Base-by-base conservation (phyloP, 2,888 invertebrate genomes). In the Bombyx huttoni region DNA sequence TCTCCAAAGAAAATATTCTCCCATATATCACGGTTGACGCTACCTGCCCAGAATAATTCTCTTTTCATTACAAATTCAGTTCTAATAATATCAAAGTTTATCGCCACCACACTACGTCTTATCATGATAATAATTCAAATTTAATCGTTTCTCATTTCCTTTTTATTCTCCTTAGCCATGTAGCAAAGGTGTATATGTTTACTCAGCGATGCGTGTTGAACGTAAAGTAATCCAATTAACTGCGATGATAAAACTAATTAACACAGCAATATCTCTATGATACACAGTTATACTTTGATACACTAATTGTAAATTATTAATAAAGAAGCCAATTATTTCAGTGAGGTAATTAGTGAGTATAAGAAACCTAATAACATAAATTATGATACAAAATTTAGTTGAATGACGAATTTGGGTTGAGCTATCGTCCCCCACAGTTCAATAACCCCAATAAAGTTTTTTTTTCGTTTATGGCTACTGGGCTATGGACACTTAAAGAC, bases 171-270 rank as follows among this genome's bases (percentile, higher is more conserved):
- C 55, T 13, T 35, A 52, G 56, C 58, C 55, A 56, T 57, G 58
- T 56, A 61, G 58, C 14, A 45, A 33, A 34, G 14, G 33, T 48
- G 34, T n/a, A n/a, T n/a, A n/a, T 52, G 54, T 56, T 50, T 51
- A 53, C 50, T 47, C 60, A 60, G 48, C 59, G 51, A 53, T 57
- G 56, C 61, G 52, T 57, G 40, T 12, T 12, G 51, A 47, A 56
- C 48, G 40, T 48, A 46, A 51, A 55, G 57, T 57, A 60, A 55
- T 57, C 58, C 56, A 61, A 63, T 63, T 60, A 60, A 53, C 50
- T 49, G 52, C 55, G 51, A 51, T 52, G 57, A 58, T 51, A 53
- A 52, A 56, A 58, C 56, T 53, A 54, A 46, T 50, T 57, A 53
- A 52, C 54, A 54, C 52, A 56, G 54, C 53, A 53, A 56, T 55